Base-by-base conservation (phyloP, 2,797 vertebrate genomes). In the Tadarida brasiliensis region DNA sequence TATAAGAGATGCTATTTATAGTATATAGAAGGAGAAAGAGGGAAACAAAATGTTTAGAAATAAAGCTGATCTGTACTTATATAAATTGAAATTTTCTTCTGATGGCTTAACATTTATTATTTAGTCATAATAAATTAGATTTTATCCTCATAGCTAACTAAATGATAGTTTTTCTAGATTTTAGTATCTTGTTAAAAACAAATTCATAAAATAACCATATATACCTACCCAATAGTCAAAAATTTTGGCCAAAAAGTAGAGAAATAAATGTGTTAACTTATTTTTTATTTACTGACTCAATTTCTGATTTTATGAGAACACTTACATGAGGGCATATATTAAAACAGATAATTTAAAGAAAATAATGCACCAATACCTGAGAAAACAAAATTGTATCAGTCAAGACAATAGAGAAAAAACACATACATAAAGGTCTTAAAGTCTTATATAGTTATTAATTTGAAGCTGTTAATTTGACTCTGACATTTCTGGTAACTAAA, bases 131-230 rank as follows among this genome's bases (percentile, higher is more conserved):
- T 87, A 93, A 95, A 73, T 92, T 86, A 47, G 24, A 71, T 39
- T 77, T 76, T 74, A 49, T 57, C 47, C 80, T 33, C 39, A 74
- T 68, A 81, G 28, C 4, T 93, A 96, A 90, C 33, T 94, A 70
- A 4, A 26, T 87, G 12, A 78, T 57, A 3, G n/a, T 16, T 33
- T 90, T 63, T n/a, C 47, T 47, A 33, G 89, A 94, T 86, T 92
- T 97, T 78, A 33, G 65, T 33, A 19, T 67, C 17, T 54, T 78
- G 39, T 67, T 94, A 74, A 86, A 94, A 95, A 87, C 24, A 94
- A 84, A 33, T 74, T 74, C 76, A 35, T 84, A 65, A 95, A 70
- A 91, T 49, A 84, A 71, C 11, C 11, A 95, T 67, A 82, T 19
- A 33, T 22, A 56, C 12, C 59, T 33, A 85, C 16, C 16, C 9